Evolutionary conservation across 2,113 vertebrate genomes (phyloP), one percentile per base, ranked within the genome.

Genomic region (Esox niger): DNA sequence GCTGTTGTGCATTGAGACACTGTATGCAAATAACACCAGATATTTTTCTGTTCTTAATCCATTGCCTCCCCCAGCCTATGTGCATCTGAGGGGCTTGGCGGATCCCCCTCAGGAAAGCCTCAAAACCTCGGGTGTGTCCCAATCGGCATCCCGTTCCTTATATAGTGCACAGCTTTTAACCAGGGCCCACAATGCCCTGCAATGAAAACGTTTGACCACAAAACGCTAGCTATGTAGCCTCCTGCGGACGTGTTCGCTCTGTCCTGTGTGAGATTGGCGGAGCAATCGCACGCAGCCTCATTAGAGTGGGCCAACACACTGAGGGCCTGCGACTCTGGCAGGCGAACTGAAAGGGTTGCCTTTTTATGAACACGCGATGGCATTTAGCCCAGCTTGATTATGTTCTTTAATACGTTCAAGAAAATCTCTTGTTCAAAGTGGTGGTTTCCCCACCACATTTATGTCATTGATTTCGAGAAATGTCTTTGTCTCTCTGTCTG

Each of bases 1-100:
- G n/a, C n/a, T n/a, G n/a, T n/a, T n/a, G 59, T 69, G 61, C 43
- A 75, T 77, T 75, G 58, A 74, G 68, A 49, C 25, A 56, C 66
- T 49, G 56, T 73, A 77, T 80, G 72, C 64, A 66, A 31, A 61
- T 43, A 52, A 38, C 21, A 71, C 66, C 71, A 68, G 56, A 60
- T 64, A 59, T 55, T 81, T 77, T 76, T 77, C 71, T 73, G 67
- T 78, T 66, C 68, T 69, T 70, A 69, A 76, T 76, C 62, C 63
- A 62, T 71, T 69, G 66, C 59, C 15, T 31, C 35, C 79, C 73
- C 71, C 54, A n/a, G 30, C 71, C 77, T 38, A 55, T 66, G 71
- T 71, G 71, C 64, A 38, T 83, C 66, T 20, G 60, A 60, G 61
- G 71, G 73, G 71, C 74, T 80, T 75, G 74, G 71, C 72, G n/a